These are phyloP conservation scores for Diplosoma virens DNA, from an alignment of 23 tunicate species.

Conservation along the genomic window DNA sequence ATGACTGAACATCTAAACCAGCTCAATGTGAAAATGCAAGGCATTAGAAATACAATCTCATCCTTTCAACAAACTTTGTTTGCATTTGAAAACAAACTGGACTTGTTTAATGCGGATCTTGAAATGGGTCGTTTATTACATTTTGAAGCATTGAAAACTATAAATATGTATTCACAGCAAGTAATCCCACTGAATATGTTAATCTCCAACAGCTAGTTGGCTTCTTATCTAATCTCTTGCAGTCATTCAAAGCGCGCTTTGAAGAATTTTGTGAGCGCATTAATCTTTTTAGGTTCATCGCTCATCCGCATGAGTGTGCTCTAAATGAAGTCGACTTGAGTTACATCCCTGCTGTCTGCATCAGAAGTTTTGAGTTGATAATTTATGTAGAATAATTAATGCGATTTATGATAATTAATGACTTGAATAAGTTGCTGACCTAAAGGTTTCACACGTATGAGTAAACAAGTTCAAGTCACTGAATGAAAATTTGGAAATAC, in stretches of 20 bases:
- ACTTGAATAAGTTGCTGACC: slow-evolving; percentile 31
- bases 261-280: slow-evolving; percentile 48
- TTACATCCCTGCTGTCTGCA: slow-evolving; percentile 33
- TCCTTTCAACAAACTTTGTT: slow-evolving; percentile 38
- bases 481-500: slow-evolving; percentile 23
- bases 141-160: slow-evolving; percentile 25
- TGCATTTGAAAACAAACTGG: slow-evolving; percentile 42
- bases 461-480: slow-evolving; percentile 33
- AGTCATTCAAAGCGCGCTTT: slow-evolving; percentile 46
- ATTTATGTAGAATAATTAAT: too few relatives aligned
- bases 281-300: slow-evolving; percentile 37
- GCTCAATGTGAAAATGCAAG: slow-evolving; percentile 32
- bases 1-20: slow-evolving; percentile 40
- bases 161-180: slow-evolving; percentile 27
- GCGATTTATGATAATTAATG: too few relatives aligned
- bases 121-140: slow-evolving; percentile 33
- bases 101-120: slow-evolving; percentile 33
- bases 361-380: slow-evolving; percentile 29
- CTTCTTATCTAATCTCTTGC: slow-evolving; percentile 46
- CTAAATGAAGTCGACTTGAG: slow-evolving; percentile 38
- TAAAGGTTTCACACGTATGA: slow-evolving; percentile 15
- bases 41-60: slow-evolving; percentile 28
- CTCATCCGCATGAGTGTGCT: slow-evolving; percentile 53
- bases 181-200: slow-evolving; percentile 41
- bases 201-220: slow-evolving; percentile 47